Percentiles rank a stretch among this genome's conserved stretches.
phyloP scores from a whole-genome alignment of 2,888 invertebrate species.

The Prosapia bicincta region DNA sequence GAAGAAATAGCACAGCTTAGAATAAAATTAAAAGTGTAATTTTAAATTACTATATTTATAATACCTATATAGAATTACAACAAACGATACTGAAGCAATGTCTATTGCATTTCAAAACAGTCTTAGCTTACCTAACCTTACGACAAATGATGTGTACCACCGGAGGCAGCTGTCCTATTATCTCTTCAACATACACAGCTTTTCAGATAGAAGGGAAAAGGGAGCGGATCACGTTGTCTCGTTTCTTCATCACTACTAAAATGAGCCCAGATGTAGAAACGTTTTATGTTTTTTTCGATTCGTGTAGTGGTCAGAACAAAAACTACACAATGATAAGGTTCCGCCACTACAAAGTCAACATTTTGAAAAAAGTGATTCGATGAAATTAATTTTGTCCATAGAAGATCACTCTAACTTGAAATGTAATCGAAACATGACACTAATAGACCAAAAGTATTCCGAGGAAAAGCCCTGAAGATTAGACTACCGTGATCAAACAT shows the following conservation, averaged over 20 bases:
- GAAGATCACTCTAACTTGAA: conserved; percentile 10
- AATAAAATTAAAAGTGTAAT: too few relatives aligned
- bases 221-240: not conserved
- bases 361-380: not conserved
- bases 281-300: conserved; percentile 2
- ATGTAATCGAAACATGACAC: not conserved
- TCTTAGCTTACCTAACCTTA: not conserved
- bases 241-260: not conserved
- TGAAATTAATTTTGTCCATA: not conserved
- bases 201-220: not conserved
- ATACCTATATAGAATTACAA: too few relatives aligned
- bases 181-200: conserved; percentile 7
- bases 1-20: too few relatives aligned
- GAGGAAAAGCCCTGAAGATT: not conserved
- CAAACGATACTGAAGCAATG: conserved; percentile 9
- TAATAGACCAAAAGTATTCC: not conserved
- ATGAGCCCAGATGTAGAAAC: not conserved
- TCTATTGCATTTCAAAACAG: conserved; percentile 7
- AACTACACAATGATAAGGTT: not conserved
- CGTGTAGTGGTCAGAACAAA: conserved; percentile 11
- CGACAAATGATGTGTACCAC: conserved; percentile 8
- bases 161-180: conserved; percentile 10
- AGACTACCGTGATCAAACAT: not conserved
- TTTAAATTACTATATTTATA: too few relatives aligned
- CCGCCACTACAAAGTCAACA: not conserved